Evolutionary conservation across 2,888 invertebrate genomes (phyloP).

Genomic region (Melanargia galathea): DNA sequence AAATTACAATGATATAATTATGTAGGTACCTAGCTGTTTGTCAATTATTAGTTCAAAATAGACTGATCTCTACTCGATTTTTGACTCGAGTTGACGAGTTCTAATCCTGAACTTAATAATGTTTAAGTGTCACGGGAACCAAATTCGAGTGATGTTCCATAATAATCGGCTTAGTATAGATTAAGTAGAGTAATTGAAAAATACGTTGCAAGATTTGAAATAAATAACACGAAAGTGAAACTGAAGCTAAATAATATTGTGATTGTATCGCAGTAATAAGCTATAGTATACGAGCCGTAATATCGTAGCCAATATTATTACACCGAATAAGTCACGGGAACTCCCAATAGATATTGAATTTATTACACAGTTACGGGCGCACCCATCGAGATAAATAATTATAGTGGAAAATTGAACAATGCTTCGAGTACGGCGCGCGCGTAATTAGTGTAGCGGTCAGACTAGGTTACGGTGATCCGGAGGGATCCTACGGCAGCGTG

Average conservation of each 20-base stretch:
- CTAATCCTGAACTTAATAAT: no score
- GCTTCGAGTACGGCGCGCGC: slow-evolving; percentile 43
- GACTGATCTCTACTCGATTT: no score
- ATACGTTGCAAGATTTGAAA: no score
- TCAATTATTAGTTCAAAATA: no score
- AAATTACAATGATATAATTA: no score
- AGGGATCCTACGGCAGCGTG: slow-evolving; percentile 21
- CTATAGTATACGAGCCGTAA: slow-evolving; percentile 11
- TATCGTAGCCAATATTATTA: slow-evolving; percentile 7
- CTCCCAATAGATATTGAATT: slow-evolving; percentile 42
- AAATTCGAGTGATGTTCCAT: no score
- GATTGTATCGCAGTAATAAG: slow-evolving; percentile 9
- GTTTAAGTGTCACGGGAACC: no score
- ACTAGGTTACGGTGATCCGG: slow-evolving; percentile 59
- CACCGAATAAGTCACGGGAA: slow-evolving; percentile 13
- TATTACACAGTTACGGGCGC: slow-evolving; percentile 43
- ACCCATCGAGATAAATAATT: slow-evolving; percentile 46
- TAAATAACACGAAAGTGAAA: no score
- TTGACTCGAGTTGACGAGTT: no score
- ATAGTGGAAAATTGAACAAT: slow-evolving; percentile 49
- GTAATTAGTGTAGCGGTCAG: slow-evolving; percentile 68
- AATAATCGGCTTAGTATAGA: no score
- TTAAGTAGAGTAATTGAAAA: no score
- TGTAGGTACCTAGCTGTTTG: no score
- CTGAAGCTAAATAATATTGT: background rate